phyloP scores from a whole-genome alignment of 2,797 vertebrate species.

The Echiichthys vipera region DNA sequence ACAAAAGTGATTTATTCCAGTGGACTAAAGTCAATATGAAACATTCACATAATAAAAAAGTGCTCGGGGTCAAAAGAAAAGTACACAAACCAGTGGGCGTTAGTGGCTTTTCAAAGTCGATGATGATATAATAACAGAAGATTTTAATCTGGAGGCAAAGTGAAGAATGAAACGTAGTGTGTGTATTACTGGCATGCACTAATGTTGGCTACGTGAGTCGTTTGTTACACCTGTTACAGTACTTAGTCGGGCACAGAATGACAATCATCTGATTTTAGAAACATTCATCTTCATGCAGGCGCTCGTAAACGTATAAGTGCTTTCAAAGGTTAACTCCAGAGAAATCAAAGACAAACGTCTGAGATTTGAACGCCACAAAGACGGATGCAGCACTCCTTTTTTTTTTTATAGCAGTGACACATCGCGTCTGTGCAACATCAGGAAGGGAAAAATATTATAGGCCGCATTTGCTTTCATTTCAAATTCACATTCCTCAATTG shows the following conservation, averaged over 20 bases:
- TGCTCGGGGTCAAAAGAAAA: conserved; percentile 48
- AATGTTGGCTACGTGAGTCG: conserved; percentile 25
- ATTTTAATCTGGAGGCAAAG: conserved; percentile 27
- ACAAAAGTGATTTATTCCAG: conserved; percentile 76
- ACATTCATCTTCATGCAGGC: conserved; percentile 64
- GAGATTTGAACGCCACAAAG: conserved; percentile 42
- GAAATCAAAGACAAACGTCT: conserved; percentile 40
- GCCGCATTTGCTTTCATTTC: conserved; percentile 36
- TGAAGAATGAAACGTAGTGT: conserved; percentile 9
- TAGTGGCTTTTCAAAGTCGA: conserved; percentile 9
- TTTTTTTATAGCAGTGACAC: conserved; percentile 13
- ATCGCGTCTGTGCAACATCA: conserved; percentile 29
- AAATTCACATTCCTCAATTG: conserved; percentile 60
- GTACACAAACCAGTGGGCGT: conserved; percentile 28
- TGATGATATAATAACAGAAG: conserved; percentile 38
- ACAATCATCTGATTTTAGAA: conserved; percentile 42
- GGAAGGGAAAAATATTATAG: conserved; percentile 15
- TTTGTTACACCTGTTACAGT: conserved; percentile 55
- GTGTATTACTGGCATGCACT: conserved; percentile 62
- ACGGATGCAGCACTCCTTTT: conserved; percentile 20
- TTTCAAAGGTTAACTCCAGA: conserved; percentile 58
- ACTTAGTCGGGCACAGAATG: conserved; percentile 35
- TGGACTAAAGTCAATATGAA: conserved; percentile 58
- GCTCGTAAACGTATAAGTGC: conserved; percentile 59
- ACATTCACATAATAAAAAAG: conserved; percentile 64